Evolutionary conservation across 2,888 invertebrate genomes (phyloP), one percentile per base, ranked within the genome.

Genomic region (Troides oblongomaculatus): DNA sequence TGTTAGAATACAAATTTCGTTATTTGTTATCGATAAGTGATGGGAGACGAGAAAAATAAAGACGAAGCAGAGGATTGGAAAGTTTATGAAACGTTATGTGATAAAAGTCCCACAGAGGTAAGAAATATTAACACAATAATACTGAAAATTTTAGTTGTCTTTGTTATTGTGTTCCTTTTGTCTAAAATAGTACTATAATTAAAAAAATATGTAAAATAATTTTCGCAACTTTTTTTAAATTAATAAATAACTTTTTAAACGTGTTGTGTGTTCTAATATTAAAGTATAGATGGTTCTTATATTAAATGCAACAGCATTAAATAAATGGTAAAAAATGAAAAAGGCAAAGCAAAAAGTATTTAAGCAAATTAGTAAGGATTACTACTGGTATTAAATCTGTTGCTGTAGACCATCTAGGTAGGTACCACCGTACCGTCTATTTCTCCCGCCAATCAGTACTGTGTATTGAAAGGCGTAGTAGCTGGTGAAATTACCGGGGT

Each of bases 1-100:
- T 43, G 59, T 62, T 57, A 59, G 25, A 36, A 17, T 43, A 61
- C 57, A 53, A 46, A 43, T 63, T 53, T 67, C 30, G 21, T 68
- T 58, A 39, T 39, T 39, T 63, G 57, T 46, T 62, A 18, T 14
- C 18, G 10, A 10, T 36, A 62, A 65, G 39, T n/a, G n/a, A 90
- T 92, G 92, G 90, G 86, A 71, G 91, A 90, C 69, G 89, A 90
- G 43, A 89, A 90, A 74, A 83, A 75, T 53, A 88, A 86, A 74
- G 90, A 92, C 72, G 90, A 90, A 56, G 71, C 79, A 2, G 96
- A 96, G 81, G 96, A 96, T 84, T 96, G 96, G 95, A 94, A 94
- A 81, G 94, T 96, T 73, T 96, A 95, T 83, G 95, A 96, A 87
- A 93, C 94, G 7, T 86, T 96, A 72, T 94, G 95, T 75, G 93